phyloP scores from a whole-genome alignment of 2,113 vertebrate species.

The Platanista minor region DNA sequence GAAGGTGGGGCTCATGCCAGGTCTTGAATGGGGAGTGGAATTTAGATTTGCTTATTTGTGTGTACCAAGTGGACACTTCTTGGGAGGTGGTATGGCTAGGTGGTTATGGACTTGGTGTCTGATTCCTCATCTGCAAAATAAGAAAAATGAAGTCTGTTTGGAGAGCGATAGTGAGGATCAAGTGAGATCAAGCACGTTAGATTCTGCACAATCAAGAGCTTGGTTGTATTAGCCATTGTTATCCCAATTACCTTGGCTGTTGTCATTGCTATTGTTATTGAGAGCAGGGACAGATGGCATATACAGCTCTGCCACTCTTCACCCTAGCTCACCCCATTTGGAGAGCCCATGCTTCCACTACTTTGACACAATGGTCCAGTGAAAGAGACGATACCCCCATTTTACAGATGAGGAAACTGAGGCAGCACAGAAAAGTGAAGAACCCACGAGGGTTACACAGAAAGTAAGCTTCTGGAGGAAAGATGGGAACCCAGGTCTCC shows the following conservation, averaged over 20 bases:
- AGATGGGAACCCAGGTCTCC: not conserved
- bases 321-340: not conserved
- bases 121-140: not conserved
- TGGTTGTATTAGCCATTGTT: no score
- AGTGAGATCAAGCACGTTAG: not conserved
- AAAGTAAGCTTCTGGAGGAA: not conserved
- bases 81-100: not conserved
- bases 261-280: rapidly evolving
- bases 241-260: not conserved
- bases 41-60: not conserved
- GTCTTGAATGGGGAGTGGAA: not conserved
- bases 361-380: not conserved
- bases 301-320: not conserved
- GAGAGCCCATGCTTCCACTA: not conserved
- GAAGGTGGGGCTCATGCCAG: not conserved
- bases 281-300: not conserved
- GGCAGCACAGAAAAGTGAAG: not conserved
- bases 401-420: not conserved
- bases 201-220: not conserved
- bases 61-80: not conserved
- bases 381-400: not conserved
- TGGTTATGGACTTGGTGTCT: not conserved
- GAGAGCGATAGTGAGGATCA: not conserved
- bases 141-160: not conserved
- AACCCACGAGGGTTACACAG: not conserved